phyloP scores from a whole-genome alignment of 2,113 vertebrate species.

The Danionella cerebrum region DNA sequence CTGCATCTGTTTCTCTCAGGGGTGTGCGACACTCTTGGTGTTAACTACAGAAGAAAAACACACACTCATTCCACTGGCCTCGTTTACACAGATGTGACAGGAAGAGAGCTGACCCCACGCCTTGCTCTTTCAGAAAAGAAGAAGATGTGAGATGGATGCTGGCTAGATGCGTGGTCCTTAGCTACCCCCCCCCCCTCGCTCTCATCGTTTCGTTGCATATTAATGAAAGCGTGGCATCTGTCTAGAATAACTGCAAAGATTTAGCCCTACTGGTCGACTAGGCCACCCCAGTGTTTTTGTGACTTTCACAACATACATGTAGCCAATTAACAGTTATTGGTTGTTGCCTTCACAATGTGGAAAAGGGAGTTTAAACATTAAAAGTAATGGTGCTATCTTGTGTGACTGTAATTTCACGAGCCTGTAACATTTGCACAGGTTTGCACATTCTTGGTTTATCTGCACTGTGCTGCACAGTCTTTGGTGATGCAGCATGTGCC shows the following conservation, averaged over 20 bases:
- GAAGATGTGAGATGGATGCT: constrained; percentile 3
- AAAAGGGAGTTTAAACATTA: no score
- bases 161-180: constrained; percentile 33
- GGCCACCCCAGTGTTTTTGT: no score
- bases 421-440: no score
- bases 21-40: constrained; percentile 80
- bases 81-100: constrained; percentile 69
- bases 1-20: constrained; percentile 87
- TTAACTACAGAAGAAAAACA: constrained; percentile 69
- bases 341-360: no score
- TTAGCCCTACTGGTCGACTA: not conserved
- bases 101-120: constrained; percentile 12
- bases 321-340: no score
- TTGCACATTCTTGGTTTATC: no score
- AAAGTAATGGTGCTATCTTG: no score
- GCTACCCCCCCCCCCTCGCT: not conserved
- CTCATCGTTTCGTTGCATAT: constrained; percentile 4
- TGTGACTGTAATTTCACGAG: no score
- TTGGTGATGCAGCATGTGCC: no score
- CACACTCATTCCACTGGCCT: constrained; percentile 66
- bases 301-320: no score
- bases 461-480: no score
- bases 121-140: constrained; percentile 10
- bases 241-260: constrained; percentile 1
- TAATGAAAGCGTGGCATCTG: constrained; percentile 14